Conservation (phyloP, 2,113 vertebrate species). For the Megaceryle torquata region DNA sequence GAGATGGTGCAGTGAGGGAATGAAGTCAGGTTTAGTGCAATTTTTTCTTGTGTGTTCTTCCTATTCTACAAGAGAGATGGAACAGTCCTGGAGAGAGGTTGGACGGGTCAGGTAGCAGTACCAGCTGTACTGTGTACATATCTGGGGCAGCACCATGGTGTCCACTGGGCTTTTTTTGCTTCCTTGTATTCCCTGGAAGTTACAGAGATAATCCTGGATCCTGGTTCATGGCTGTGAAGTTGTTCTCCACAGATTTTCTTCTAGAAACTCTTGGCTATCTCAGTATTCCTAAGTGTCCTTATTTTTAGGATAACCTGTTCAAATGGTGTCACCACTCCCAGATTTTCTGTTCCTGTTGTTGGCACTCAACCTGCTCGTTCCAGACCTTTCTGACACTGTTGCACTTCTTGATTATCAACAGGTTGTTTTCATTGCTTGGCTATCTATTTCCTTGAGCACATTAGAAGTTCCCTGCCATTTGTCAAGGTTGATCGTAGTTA, state of each 20-base stretch:
- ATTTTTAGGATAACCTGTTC: neutral
- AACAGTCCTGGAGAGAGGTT: neutral
- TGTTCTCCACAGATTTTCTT: neutral
- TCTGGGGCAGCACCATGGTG: neutral
- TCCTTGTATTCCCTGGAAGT: neutral
- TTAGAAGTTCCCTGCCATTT: neutral
- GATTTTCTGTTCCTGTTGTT: neutral
- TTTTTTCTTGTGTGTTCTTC: neutral
- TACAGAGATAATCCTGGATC: neutral
- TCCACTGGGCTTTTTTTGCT: neutral
- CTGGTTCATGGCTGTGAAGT: neutral
- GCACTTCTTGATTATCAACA: neutral
- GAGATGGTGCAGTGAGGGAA: neutral
- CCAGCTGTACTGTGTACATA: rapidly evolving
- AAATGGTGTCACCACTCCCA: neutral
- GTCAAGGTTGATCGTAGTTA: neutral
- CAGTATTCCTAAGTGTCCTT: neutral
- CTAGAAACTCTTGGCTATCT: neutral
- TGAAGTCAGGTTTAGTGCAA: neutral
- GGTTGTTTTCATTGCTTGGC: neutral
- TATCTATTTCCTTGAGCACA: neutral
- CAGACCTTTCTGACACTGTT: neutral
- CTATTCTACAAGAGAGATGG: neutral
- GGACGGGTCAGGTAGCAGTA: neutral
- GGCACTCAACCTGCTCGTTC: neutral